phyloP scores from a whole-genome alignment of 1,140 invertebrate genomes.

The Drosophila sp. region DNA sequence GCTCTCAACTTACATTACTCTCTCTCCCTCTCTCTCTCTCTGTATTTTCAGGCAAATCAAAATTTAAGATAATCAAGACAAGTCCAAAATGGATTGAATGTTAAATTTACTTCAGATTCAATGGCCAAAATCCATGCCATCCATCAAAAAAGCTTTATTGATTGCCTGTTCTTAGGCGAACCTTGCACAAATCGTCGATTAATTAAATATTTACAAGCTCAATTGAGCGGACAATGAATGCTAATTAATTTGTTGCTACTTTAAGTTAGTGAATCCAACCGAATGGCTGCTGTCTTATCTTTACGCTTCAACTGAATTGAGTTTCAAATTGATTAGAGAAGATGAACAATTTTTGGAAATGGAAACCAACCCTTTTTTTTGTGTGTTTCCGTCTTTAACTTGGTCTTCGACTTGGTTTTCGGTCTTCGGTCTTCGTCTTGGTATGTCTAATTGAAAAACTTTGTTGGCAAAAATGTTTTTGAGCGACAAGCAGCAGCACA shows the following conservation, averaged over 20 bases:
- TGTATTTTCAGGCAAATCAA: neutral
- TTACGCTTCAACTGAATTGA: slow-evolving; percentile 56
- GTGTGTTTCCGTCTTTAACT: slow-evolving; percentile 25
- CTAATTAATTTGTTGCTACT: slow-evolving; percentile 66
- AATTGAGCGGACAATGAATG: slow-evolving; percentile 72
- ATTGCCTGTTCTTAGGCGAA: slow-evolving; percentile 38
- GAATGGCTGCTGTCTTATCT: slow-evolving; percentile 55
- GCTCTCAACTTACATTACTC: neutral
- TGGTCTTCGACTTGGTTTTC: slow-evolving; percentile 13
- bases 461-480: slow-evolving; percentile 46
- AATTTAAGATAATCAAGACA: too few relatives aligned
- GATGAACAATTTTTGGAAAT: slow-evolving; percentile 28
- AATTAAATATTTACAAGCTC: slow-evolving; percentile 80
- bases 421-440: slow-evolving; percentile 21
- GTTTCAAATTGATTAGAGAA: slow-evolving; percentile 50
- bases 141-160: slow-evolving; percentile 64
- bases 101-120: too few relatives aligned
- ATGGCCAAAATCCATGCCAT: slow-evolving; percentile 26
- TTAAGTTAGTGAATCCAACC: slow-evolving; percentile 36
- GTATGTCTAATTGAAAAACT: slow-evolving; percentile 76
- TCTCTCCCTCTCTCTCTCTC: too few relatives aligned
- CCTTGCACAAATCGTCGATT: slow-evolving; percentile 62
- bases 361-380: slow-evolving; percentile 53
- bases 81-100: too few relatives aligned
- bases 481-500: slow-evolving; percentile 9